Base-by-base conservation (phyloP, 2,797 vertebrate genomes). In the Chelon auratus region DNA sequence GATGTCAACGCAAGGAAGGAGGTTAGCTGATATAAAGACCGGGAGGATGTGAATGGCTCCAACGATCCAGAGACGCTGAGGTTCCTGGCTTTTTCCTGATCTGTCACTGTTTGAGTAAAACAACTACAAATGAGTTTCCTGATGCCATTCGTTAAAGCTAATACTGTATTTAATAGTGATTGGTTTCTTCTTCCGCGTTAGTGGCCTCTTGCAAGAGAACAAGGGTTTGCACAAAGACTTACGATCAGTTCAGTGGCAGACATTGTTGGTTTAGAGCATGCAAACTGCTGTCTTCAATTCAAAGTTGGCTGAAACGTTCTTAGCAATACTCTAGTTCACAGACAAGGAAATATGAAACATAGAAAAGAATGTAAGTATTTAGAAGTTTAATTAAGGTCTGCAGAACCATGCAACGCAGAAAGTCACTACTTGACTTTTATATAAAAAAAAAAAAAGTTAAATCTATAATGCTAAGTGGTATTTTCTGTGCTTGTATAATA, bases 61-160 rank as follows among this genome's bases (percentile, higher is more conserved):
- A 75, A 39, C 8, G 1, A 54, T 48, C 48, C 5, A 9, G 59
- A 61, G 72, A 69, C 1, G 4, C 0, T 0, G 7, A 61, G 36
- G 55, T 75, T 86, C 75, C 71, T 71, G 51, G 17, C 33, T 39
- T 61, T 72, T 69, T 56, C 68, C 64, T 62, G 30, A 48, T 84
- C 45, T 61, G 51, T 71, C 77, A 58, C 33, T 43, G 51, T 62
- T 42, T 18, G 39, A 39, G 30, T 17, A 33, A 36, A 73, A 72
- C 66, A 14, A 22, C 14, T 17, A 4, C 69, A 62, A 72, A 81
- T 69, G 62, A 18, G 36, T 52, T 86, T 86, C 78, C 74, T 72
- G 77, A 66, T 51, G 77, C 45, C 52, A 60, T 66, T 83, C 37
- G 52, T 70, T 51, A 33, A 18, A 57, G 17, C 9, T 75, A 42